Base-by-base conservation (phyloP, 1,140 invertebrate genomes). In the Atta cephalotes region DNA sequence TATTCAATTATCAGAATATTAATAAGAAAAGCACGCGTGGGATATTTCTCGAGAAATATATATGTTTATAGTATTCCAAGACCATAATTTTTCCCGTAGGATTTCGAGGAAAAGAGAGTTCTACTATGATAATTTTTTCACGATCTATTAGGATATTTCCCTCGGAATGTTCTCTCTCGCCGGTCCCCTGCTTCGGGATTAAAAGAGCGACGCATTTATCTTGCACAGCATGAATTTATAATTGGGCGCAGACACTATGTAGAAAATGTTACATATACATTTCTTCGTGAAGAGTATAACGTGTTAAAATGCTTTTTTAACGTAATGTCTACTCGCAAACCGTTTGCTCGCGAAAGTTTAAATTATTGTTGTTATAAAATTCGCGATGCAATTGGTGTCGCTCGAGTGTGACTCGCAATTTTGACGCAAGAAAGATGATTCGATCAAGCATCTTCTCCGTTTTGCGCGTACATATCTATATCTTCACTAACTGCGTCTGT, bases 161-260 rank as follows among this genome's bases (percentile, higher is more conserved):
- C 35, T 35, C 31, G 14, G 49, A 25, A 49, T 21, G 9, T 51
- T 25, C 14, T 76, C 39, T 84, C 39, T 35, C 70, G 39, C 14
- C n/a, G 56, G n/a, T 35, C 5, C 10, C 28, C 25, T 31, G 35
- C 39, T 25, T 58, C 10, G 25, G 70, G 49, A 62, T 74, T 62
- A 31, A 82, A 82, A 71, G n/a, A 84, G 80, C 70, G 66, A 81
- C 65, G 68, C 56, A 62, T 39, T 81, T 72, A 25, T 74, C 25
- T 84, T 76, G 56, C 80, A 71, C 51, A 71, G 79, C 49, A 62
- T 74, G 39, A 62, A 51, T 76, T 49, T 62, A 63, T 51, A 84
- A 62, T 74, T 63, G 25, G 70, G 56, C 80, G 56, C 70, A 76
- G 80, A 84, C n/a, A 76, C 39, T 82, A 74, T 31, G 80, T 82